These are phyloP conservation scores for Pseudanteris insignis DNA, from an alignment of 2,888 invertebrate species.

Conservation along the genomic window DNA sequence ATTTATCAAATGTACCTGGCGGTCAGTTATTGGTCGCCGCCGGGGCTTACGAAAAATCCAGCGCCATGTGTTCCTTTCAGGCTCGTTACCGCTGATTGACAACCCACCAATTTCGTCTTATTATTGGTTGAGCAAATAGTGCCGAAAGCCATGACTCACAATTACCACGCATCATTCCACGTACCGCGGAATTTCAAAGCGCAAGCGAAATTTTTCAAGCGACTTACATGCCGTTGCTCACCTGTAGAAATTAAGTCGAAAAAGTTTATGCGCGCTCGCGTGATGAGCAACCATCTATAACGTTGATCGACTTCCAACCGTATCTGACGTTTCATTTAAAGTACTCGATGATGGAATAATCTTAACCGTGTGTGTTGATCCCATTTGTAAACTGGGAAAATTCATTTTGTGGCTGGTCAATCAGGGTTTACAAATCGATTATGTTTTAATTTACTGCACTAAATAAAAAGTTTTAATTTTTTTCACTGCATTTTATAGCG, in stretches of 20 bases:
- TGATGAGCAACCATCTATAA: slow-evolving; percentile 28
- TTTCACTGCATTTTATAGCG: no score
- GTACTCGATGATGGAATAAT: no score
- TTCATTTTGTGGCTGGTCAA: no score
- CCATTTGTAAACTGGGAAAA: no score
- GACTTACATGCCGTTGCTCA: slow-evolving; percentile 7
- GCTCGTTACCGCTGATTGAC: slow-evolving; percentile 50
- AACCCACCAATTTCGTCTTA: slow-evolving; percentile 58
- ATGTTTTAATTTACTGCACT: no score
- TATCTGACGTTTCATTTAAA: no score
- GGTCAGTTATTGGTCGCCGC: slow-evolving; percentile 21
- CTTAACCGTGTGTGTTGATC: no score
- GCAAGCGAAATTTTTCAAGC: slow-evolving; percentile 14
- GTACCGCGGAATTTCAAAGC: slow-evolving; percentile 21
- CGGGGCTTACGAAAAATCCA: slow-evolving; percentile 26
- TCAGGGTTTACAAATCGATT: no score
- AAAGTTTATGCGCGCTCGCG: slow-evolving; percentile 22
- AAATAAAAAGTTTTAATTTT: no score
- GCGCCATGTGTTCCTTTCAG: slow-evolving; percentile 25
- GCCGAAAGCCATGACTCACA: slow-evolving; percentile 49
- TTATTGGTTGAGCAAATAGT: slow-evolving; percentile 60
- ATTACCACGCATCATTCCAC: slow-evolving; percentile 41
- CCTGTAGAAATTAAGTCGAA: slow-evolving; percentile 9
- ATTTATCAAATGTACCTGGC: slow-evolving; percentile 18
- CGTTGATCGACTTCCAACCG: no score